Conservation (phyloP, 1,140 invertebrate species). For the Arctopsyche grandis region DNA sequence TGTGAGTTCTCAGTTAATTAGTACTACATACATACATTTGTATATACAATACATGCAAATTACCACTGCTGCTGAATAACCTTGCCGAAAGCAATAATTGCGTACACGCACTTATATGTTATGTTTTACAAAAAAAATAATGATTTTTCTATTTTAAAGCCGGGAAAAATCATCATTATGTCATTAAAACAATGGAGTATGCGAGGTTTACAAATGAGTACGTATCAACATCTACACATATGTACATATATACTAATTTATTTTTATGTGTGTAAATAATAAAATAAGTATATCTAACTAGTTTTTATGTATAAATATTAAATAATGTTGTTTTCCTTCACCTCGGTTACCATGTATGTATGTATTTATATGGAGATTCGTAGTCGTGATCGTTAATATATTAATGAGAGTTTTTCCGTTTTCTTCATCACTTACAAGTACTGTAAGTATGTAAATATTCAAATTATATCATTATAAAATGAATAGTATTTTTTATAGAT, state of each 20-base stretch:
- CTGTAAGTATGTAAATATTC: too few species aligned
- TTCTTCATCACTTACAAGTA: not conserved
- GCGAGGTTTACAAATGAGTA: too few species aligned
- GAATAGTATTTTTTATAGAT: too few species aligned
- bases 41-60: too few species aligned
- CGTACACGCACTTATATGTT: not conserved
- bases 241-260: not conserved
- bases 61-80: too few species aligned
- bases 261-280: not conserved
- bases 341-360: not conserved
- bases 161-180: too few species aligned
- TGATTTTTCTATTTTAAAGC: too few species aligned
- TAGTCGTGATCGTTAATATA: not conserved
- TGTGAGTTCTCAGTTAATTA: too few species aligned
- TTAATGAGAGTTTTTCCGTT: not conserved
- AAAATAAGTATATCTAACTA: not conserved
- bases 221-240: not conserved
- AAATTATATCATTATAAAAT: too few species aligned
- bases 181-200: not conserved
- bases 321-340: slow-evolving; percentile 15
- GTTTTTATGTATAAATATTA: not conserved
- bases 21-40: too few species aligned
- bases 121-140: too few species aligned
- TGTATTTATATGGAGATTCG: not conserved
- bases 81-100: not conserved